Evolutionary conservation across 2,888 invertebrate species (phyloP).

Genomic region (Theretra japonica): DNA sequence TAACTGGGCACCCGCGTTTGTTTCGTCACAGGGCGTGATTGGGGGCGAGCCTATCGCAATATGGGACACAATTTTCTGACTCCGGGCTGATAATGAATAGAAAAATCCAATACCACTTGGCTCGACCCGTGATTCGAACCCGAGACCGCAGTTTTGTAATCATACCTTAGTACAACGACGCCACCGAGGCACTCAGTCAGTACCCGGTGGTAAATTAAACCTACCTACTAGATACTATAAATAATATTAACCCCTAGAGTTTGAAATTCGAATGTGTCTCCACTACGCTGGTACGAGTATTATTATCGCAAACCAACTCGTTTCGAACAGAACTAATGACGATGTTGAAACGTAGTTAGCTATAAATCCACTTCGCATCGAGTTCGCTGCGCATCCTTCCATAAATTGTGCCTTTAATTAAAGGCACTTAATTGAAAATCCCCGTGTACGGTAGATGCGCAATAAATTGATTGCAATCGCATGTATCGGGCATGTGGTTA

Average conservation of each 20-base stretch:
- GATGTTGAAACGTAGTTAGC: constrained; percentile 3
- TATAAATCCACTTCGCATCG: constrained; percentile 8
- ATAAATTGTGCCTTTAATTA: constrained; percentile 17
- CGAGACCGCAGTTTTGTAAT: too few relatives aligned
- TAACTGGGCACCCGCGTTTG: too few relatives aligned
- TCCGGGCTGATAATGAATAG: too few relatives aligned
- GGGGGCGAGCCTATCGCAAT: too few relatives aligned
- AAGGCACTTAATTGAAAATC: constrained; percentile 22
- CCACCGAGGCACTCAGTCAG: too few relatives aligned
- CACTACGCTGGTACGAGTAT: not conserved
- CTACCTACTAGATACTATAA: too few relatives aligned
- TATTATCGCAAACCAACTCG: not conserved
- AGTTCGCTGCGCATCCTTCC: constrained; percentile 10
- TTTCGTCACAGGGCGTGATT: too few relatives aligned
- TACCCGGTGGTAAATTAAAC: too few relatives aligned
- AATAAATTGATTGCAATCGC: constrained; percentile 16
- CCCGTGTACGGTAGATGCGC: constrained; percentile 6
- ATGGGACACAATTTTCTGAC: too few relatives aligned
- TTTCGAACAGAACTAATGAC: not conserved
- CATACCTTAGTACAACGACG: too few relatives aligned
- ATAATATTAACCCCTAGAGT: not conserved
- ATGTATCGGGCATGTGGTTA: not conserved
- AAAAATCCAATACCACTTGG: too few relatives aligned
- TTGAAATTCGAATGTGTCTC: not conserved
- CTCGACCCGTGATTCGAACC: too few relatives aligned